phyloP scores from a whole-genome alignment of 2,113 vertebrate genomes.

The Gasterosteus aculeatus region DNA sequence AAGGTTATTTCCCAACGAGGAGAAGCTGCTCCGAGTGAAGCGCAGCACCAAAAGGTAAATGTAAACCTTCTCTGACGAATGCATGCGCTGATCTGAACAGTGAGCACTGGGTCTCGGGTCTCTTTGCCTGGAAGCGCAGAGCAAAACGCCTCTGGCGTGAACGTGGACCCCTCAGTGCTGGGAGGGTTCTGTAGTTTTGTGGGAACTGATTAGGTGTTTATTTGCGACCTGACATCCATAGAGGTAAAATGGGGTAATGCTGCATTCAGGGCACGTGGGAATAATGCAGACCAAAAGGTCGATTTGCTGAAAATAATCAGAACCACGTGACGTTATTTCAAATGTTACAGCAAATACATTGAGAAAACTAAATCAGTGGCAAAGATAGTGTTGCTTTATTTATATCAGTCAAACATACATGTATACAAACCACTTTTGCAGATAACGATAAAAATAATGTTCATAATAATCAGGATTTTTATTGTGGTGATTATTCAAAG shows the following conservation, averaged over 20 bases:
- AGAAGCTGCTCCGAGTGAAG: not conserved
- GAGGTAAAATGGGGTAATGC: conserved; percentile 49
- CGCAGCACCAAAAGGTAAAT: conserved; percentile 3
- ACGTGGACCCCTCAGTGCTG: not conserved
- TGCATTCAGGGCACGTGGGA: conserved; percentile 45
- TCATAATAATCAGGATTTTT: not conserved
- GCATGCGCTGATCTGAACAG: conserved; percentile 8
- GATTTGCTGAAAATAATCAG: not conserved
- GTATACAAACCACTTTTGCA: too few relatives aligned
- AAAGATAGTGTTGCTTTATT: not conserved
- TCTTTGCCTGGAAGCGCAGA: conserved; percentile 33
- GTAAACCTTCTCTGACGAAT: not conserved
- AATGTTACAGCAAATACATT: not conserved
- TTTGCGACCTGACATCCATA: conserved; percentile 19
- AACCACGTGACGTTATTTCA: not conserved
- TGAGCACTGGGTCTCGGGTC: not conserved
- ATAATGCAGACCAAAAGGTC: not conserved
- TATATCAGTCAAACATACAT: too few relatives aligned
- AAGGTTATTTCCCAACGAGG: not conserved
- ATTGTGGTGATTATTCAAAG: not conserved
- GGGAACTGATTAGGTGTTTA: not conserved
- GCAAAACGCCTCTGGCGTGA: conserved; percentile 4
- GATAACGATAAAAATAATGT: not conserved
- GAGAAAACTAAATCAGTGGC: not conserved
- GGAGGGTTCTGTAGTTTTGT: conserved; percentile 3